Percentiles rank a stretch among this genome's conserved stretches.
Evolutionary conservation across 2,888 invertebrate species (phyloP).

Genomic region (Aethes cnicana): DNA sequence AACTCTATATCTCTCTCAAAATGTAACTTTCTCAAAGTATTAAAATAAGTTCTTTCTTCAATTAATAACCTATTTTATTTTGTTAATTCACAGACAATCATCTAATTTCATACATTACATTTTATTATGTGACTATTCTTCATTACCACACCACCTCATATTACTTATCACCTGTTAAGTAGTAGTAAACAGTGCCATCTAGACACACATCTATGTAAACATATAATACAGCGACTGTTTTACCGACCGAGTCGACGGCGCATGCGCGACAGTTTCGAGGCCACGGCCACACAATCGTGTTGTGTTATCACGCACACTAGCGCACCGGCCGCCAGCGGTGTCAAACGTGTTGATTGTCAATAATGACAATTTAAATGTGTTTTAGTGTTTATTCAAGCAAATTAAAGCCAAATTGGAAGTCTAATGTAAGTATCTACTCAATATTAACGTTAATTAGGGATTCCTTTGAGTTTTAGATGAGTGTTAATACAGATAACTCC

Average conservation of each 20-base stretch:
- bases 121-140: too few relatives aligned
- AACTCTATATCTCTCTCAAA: too few relatives aligned
- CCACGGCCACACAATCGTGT: conserved; percentile 58
- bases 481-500: conserved; percentile 1
- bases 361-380: conserved; percentile 53
- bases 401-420: conserved; percentile 37
- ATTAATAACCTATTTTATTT: too few relatives aligned
- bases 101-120: too few relatives aligned
- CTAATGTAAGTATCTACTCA: conserved; percentile 55
- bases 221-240: conserved; percentile 46
- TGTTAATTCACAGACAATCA: too few relatives aligned
- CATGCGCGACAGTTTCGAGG: conserved; percentile 68
- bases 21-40: too few relatives aligned
- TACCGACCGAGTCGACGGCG: conserved; percentile 54
- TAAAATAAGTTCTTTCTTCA: too few relatives aligned
- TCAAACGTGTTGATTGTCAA: conserved; percentile 59
- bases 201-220: conserved; percentile 31
- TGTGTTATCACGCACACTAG: conserved; percentile 54
- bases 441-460: conserved; percentile 13
- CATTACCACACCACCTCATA: too few relatives aligned
- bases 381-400: conserved; percentile 44
- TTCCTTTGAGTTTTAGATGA: background rate
- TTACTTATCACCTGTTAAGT: too few relatives aligned
- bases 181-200: conserved; percentile 57
- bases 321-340: conserved; percentile 48